phyloP scores from a whole-genome alignment of 2,113 vertebrate species.

The Seriola aureovittata region DNA sequence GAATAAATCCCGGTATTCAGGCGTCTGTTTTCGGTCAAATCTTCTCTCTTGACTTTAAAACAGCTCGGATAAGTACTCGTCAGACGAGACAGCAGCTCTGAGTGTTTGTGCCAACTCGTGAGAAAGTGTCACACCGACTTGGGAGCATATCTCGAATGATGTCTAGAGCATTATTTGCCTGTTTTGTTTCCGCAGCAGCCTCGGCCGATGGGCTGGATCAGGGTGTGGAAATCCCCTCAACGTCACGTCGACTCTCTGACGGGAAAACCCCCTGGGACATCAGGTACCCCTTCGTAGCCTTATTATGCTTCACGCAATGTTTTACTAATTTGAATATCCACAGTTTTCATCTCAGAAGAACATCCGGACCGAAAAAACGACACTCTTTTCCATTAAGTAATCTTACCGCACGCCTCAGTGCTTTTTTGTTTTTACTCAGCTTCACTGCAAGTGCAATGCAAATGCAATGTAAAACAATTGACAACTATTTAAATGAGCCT shows the following conservation, averaged over 20 bases:
- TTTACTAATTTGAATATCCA: conserved; percentile 5
- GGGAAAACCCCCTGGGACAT: conserved; percentile 58
- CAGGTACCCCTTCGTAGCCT: not conserved
- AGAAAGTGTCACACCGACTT: fast-evolving
- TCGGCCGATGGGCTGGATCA: conserved; percentile 41
- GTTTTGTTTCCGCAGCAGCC: conserved; percentile 12
- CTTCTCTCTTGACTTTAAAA: fast-evolving
- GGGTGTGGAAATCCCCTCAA: conserved; percentile 80
- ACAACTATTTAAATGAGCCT: not conserved
- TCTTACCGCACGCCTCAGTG: not conserved
- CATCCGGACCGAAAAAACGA: not conserved
- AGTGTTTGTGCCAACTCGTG: fast-evolving
- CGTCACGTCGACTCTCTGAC: conserved; percentile 46
- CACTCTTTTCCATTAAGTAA: not conserved
- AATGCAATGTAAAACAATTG: conserved; percentile 6
- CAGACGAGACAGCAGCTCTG: not conserved
- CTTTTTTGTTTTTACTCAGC: not conserved
- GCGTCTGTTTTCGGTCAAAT: not conserved
- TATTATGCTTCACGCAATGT: too few species aligned
- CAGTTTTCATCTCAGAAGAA: fast-evolving
- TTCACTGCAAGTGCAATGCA: not conserved
- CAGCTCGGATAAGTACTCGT: not conserved
- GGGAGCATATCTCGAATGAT: conserved; percentile 17
- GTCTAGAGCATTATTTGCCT: fast-evolving
- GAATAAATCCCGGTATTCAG: not conserved